Conservation (phyloP, 2,888 invertebrate species). For the Drosophila kokeensis region DNA sequence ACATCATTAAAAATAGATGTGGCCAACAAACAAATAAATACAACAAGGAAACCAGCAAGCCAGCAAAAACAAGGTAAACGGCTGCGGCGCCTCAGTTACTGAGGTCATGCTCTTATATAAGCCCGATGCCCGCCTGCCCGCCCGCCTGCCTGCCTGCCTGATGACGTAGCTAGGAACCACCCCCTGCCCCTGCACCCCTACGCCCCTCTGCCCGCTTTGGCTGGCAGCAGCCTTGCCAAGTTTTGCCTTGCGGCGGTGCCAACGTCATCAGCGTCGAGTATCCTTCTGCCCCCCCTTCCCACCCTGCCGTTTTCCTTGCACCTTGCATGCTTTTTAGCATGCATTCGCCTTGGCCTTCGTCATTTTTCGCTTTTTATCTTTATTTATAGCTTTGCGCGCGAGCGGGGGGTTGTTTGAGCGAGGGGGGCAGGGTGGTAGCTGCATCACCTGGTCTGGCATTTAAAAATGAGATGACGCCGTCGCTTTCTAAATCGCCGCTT, state of each 20-base stretch:
- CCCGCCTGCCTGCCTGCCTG: constrained; percentile 18
- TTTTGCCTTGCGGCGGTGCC: constrained; percentile 33
- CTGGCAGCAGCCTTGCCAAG: constrained; percentile 22
- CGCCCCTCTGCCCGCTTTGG: neutral
- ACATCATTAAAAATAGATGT: constrained; percentile 48
- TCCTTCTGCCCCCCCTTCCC: constrained; percentile 20
- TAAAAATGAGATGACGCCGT: constrained; percentile 53
- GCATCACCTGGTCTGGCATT: constrained; percentile 57
- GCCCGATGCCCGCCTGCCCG: constrained; percentile 24
- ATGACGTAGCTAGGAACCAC: constrained; percentile 40
- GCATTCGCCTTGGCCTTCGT: constrained; percentile 64
- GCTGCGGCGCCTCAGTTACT: constrained; percentile 29
- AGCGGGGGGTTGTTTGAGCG: neutral
- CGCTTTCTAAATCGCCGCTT: constrained; percentile 44
- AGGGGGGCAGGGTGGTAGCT: neutral
- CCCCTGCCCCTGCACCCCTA: neutral
- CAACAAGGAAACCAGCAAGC: neutral
- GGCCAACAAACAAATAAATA: constrained; percentile 4
- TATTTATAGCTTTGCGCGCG: constrained; percentile 52
- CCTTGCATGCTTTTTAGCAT: constrained; percentile 32
- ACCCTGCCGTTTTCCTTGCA: constrained; percentile 7
- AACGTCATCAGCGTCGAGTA: constrained; percentile 65
- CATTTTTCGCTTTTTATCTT: constrained; percentile 33
- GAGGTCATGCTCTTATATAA: constrained; percentile 74
- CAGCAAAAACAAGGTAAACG: constrained; percentile 33